Evolutionary conservation across 2,113 vertebrate species (phyloP).

Genomic region (Solea solea): DNA sequence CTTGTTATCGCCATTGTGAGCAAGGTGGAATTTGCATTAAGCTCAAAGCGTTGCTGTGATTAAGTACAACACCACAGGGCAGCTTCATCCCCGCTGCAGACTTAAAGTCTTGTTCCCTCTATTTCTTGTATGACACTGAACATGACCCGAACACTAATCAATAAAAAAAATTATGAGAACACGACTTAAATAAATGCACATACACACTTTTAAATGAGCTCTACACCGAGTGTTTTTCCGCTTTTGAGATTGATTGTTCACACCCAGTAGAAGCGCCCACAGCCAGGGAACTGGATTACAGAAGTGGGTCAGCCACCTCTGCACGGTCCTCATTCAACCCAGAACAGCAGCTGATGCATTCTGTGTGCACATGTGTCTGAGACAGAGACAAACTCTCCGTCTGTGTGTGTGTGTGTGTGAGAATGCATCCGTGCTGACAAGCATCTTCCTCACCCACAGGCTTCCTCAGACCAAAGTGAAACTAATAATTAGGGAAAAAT

Average conservation of each 20-base stretch:
- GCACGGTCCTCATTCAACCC: slow-evolving; percentile 42
- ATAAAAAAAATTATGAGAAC: neutral
- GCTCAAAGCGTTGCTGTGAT: no score
- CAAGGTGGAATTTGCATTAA: no score
- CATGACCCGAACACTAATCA: neutral
- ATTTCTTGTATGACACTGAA: no score
- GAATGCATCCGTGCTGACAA: slow-evolving; percentile 40
- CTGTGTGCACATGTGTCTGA: slow-evolving; percentile 35
- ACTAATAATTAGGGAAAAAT: slow-evolving; percentile 55
- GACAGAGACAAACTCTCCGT: slow-evolving; percentile 29
- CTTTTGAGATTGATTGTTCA: slow-evolving; percentile 57
- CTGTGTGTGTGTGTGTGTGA: slow-evolving; percentile 6
- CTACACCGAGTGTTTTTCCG: slow-evolving; percentile 17
- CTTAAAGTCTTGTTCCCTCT: no score
- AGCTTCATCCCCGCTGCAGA: no score
- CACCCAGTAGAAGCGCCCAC: slow-evolving; percentile 36
- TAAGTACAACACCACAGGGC: no score
- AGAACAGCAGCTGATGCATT: slow-evolving; percentile 34
- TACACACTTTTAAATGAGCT: neutral
- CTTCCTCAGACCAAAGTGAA: slow-evolving; percentile 63
- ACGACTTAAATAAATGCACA: neutral
- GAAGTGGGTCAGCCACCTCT: slow-evolving; percentile 70
- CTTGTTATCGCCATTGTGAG: no score
- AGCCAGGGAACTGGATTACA: slow-evolving; percentile 42
- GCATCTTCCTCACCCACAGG: slow-evolving; percentile 28